These are phyloP conservation scores for Hemicordylus capensis DNA, from an alignment of 2,113 vertebrate species.

Conservation along the genomic window DNA sequence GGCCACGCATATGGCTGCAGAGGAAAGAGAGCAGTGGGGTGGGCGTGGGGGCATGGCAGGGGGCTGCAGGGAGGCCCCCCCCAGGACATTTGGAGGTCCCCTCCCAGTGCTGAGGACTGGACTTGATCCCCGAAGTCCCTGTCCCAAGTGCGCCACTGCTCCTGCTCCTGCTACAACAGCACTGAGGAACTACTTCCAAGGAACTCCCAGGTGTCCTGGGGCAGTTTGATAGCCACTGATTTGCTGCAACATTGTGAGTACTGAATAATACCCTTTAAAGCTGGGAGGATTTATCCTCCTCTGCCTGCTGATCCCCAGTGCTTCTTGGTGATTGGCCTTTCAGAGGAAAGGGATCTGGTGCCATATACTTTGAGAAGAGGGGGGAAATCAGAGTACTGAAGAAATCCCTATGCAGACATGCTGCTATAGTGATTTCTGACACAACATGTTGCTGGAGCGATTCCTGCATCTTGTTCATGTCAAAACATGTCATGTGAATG, in stretches of 20 bases:
- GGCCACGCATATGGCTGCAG: too few relatives aligned
- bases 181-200: neutral
- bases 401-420: neutral
- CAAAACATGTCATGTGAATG: neutral
- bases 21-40: too few relatives aligned
- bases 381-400: neutral
- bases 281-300: neutral
- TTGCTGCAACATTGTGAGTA: neutral
- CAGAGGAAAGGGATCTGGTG: neutral
- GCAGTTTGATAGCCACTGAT: neutral
- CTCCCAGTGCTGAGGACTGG: too few relatives aligned
- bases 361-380: neutral
- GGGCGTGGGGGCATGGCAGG: too few relatives aligned
- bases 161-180: neutral
- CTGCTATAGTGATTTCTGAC: neutral
- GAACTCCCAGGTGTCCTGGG: neutral
- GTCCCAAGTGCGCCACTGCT: neutral
- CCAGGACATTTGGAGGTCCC: too few relatives aligned
- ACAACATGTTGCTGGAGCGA: neutral
- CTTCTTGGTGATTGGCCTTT: neutral
- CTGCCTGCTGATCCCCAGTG: neutral
- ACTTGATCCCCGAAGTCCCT: too few relatives aligned
- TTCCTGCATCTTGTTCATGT: neutral
- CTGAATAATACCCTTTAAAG: neutral
- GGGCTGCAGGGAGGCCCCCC: too few relatives aligned